Base-by-base conservation (phyloP, 2,888 invertebrate genomes). In the Brachypalpus laphriformis region DNA sequence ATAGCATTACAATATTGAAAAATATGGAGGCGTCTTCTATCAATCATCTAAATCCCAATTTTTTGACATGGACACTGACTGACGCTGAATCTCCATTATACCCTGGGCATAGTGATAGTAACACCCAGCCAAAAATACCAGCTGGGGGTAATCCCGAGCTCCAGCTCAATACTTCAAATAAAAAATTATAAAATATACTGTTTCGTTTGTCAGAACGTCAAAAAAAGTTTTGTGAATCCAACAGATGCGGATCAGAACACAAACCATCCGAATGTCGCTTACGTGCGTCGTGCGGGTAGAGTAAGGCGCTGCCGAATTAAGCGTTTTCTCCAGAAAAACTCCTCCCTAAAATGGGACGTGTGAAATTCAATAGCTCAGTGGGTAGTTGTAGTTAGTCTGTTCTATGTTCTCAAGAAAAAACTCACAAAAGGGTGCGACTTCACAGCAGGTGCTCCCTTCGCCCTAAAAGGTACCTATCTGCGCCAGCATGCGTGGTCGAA, bases 61-160 rank as follows among this genome's bases (percentile, higher is more conserved):
- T 51, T 78, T 78, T 63, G 47, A 42, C 34, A 40, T 72, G 37
- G 37, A 66, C 25, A 22, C 54, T 72, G 56, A 63, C 56, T 76
- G 82, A 76, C 68, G 75, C 49, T 78, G 34, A 65, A 80, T 83
- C 68, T 66, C 77, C 47, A 82, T 82, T 82, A 72, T 77, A 37
- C 45, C 40, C 25, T 1, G 25, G 42, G 16, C 20, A 45, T 9
- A 61, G 37, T 9, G 34, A 42, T 25, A 77, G 22, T 65, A 49
- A 40, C 49, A 56, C n/a, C 37, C 57, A 63, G 47, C n/a, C 49
- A 49, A 65, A 56, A 65, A 63, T 81, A 75, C 45, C 57, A 74
- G 71, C 56, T 25, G 25, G 25, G 63, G 61, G 66, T 59, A 47
- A 81, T 61, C 68, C 54, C 45, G 28, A 54, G 9, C 31, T 40